Evolutionary conservation across 1,140 invertebrate species (phyloP).

Genomic region (Seison nebaliae): DNA sequence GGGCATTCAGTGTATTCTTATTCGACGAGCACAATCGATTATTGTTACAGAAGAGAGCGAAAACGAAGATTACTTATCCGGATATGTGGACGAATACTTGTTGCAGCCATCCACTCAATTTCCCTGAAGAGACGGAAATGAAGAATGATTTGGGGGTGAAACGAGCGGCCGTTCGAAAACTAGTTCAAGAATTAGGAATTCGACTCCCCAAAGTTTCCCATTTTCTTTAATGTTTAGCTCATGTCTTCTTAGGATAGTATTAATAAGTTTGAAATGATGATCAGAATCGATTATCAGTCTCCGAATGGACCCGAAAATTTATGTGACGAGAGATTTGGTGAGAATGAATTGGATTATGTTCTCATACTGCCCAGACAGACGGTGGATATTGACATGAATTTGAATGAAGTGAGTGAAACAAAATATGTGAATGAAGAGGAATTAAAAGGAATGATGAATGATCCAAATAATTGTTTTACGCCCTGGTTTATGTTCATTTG

Average conservation of each 20-base stretch:
- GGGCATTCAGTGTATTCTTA: constrained; percentile 13
- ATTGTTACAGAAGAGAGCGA: constrained; percentile 11
- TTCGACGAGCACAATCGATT: constrained; percentile 8
- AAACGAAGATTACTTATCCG: constrained; percentile 13
- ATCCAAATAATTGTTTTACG: constrained; percentile 5
- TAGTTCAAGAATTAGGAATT: constrained; percentile 13
- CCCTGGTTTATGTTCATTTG: constrained; percentile 12
- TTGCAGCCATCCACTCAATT: constrained; percentile 13
- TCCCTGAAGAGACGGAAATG: constrained; percentile 5
- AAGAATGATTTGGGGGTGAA: constrained; percentile 10
- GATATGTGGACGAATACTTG: constrained; percentile 13
- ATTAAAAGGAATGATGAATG: constrained; percentile 5
- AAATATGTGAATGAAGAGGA: constrained; percentile 6
- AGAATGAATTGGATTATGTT: constrained; percentile 14
- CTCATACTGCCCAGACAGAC: constrained; percentile 3
- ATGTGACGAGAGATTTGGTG: constrained; percentile 11
- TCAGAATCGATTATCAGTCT: constrained; percentile 12
- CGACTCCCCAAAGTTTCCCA: background rate
- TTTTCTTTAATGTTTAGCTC: too few species aligned
- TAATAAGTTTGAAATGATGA: constrained; percentile 7
- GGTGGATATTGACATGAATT: constrained; percentile 7
- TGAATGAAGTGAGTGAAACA: constrained; percentile 9
- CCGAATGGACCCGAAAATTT: constrained; percentile 10
- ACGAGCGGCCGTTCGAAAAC: constrained; percentile 10
- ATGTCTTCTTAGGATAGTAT: background rate